These are phyloP conservation scores for Australoheros scitulus DNA, from an alignment of 2,113 vertebrate genomes.

Conservation along the genomic window DNA sequence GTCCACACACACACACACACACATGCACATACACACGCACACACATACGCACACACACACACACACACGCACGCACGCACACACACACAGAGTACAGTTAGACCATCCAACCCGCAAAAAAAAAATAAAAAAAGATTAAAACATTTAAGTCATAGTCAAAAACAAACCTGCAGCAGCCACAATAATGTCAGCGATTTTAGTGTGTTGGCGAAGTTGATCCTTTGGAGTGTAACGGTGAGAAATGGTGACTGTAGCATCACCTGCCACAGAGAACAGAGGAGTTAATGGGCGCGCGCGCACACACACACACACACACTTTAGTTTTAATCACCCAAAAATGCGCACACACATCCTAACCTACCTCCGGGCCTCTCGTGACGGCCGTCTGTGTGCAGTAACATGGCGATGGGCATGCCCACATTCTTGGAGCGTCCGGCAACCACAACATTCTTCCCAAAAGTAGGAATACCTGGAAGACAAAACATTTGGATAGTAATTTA, in stretches of 20 bases:
- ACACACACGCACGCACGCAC: too few relatives aligned
- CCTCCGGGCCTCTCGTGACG: slow-evolving; percentile 93
- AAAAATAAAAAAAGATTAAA: too few relatives aligned
- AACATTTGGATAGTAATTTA: not conserved
- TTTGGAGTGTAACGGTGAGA: slow-evolving; percentile 96
- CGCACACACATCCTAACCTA: slow-evolving; percentile 43
- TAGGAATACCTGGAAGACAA: slow-evolving; percentile 87
- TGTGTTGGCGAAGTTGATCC: slow-evolving; percentile 94
- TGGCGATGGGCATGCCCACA: slow-evolving; percentile 97
- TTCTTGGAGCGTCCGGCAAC: slow-evolving; percentile 97
- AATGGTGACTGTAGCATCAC: slow-evolving; percentile 96
- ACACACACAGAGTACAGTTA: not conserved
- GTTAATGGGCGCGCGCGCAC: not conserved
- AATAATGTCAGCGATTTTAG: slow-evolving; percentile 90
- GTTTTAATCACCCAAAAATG: not conserved
- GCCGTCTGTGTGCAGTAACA: slow-evolving; percentile 95
- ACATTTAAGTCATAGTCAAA: not conserved
- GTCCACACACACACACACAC: too few relatives aligned
- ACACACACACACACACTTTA: not conserved
- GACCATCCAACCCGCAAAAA: not conserved
- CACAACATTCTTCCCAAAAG: slow-evolving; percentile 93
- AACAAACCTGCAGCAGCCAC: slow-evolving; percentile 92
- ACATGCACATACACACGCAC: too few relatives aligned
- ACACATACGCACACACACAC: too few relatives aligned
- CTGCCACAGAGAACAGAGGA: slow-evolving; percentile 66